Evolutionary conservation across 2,888 invertebrate species (phyloP).

Genomic region (Philopedon plagiatum): DNA sequence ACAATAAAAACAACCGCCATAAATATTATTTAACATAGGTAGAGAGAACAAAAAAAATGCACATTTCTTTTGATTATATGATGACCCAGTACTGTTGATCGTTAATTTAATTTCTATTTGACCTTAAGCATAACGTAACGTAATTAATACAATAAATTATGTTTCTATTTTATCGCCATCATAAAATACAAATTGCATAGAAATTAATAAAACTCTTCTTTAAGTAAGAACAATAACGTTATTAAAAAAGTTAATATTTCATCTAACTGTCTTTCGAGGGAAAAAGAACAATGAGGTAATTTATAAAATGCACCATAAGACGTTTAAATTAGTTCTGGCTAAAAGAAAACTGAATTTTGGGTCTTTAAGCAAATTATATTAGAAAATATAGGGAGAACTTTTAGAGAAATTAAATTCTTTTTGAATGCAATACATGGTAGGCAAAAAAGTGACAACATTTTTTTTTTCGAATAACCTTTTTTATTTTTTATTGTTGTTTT

Average conservation of each 20-base stretch:
- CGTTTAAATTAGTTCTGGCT: conserved; percentile 42
- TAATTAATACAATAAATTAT: not conserved
- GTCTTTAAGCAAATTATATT: conserved; percentile 38
- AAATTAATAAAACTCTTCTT: conserved; percentile 40
- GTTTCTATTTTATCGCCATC: not conserved
- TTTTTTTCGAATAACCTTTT: too few species aligned
- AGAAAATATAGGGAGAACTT: conserved; percentile 34
- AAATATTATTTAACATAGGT: too few species aligned
- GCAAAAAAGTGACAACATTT: too few species aligned
- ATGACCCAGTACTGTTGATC: too few species aligned
- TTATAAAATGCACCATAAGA: conserved; percentile 46
- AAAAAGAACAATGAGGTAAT: conserved; percentile 48
- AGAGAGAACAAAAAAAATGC: too few species aligned
- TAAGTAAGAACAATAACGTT: conserved; percentile 41
- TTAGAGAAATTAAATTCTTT: conserved; percentile 2
- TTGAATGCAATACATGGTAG: too few species aligned
- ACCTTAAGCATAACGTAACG: too few species aligned
- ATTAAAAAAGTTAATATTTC: conserved; percentile 51
- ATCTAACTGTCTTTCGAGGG: conserved; percentile 12
- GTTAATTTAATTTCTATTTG: too few species aligned
- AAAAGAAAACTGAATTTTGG: conserved; percentile 43
- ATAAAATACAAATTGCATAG: conserved; percentile 12
- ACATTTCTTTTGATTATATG: too few species aligned
- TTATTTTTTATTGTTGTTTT: too few species aligned
- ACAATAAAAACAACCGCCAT: too few species aligned